Conservation (phyloP, 2,113 vertebrate genomes). For the Tupaia chinensis region DNA sequence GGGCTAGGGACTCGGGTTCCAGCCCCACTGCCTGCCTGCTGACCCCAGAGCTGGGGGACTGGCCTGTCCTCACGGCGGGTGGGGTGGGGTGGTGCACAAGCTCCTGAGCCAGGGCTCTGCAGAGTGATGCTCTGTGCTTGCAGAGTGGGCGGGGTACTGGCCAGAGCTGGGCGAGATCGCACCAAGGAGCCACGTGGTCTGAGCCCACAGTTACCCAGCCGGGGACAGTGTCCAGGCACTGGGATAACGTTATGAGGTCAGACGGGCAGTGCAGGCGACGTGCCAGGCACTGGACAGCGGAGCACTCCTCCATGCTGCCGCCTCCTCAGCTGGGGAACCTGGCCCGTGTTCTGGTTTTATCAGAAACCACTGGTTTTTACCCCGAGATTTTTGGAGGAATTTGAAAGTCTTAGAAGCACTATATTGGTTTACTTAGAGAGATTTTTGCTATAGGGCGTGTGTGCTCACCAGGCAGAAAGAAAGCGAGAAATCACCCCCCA, state of each 20-base stretch:
- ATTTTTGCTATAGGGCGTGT: too few relatives aligned
- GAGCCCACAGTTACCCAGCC: background rate
- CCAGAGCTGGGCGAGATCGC: background rate
- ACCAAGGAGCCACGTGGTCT: accelerated
- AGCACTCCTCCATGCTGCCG: background rate
- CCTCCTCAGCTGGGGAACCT: background rate
- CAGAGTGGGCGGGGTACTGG: background rate
- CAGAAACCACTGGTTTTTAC: background rate
- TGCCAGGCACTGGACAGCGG: background rate
- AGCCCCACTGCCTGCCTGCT: background rate
- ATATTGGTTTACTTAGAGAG: too few relatives aligned
- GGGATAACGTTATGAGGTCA: background rate
- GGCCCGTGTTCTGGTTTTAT: background rate
- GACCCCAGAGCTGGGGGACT: background rate
- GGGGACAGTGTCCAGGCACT: background rate
- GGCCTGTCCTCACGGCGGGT: accelerated
- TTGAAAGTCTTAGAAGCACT: background rate
- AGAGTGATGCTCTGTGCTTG: background rate
- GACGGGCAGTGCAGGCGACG: background rate
- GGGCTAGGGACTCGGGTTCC: background rate
- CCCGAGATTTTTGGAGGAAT: background rate
- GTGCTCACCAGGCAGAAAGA: too few relatives aligned
- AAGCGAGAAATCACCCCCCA: too few relatives aligned
- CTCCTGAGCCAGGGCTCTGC: too few relatives aligned
- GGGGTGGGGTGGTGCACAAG: too few relatives aligned